These are phyloP conservation scores for Sweltsa coloradensis DNA, from an alignment of 1,140 invertebrate genomes.

Conservation along the genomic window DNA sequence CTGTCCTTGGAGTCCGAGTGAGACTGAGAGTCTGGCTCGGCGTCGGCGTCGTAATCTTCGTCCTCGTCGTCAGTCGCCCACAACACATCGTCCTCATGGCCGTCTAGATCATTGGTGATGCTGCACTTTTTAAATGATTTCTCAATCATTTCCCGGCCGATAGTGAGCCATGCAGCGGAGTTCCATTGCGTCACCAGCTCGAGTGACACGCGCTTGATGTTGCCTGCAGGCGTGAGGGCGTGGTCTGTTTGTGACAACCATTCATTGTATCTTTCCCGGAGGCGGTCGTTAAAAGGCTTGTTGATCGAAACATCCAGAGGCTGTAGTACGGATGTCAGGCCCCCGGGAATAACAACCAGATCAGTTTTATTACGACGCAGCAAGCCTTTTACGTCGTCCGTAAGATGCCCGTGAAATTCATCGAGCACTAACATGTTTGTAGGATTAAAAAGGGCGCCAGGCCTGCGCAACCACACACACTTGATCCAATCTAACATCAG, in stretches of 20 bases:
- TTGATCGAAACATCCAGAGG: constrained; percentile 24
- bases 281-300: constrained; percentile 20
- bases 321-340: constrained; percentile 21
- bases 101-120: too few species aligned
- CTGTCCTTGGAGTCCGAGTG: too few species aligned
- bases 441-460: constrained; percentile 8
- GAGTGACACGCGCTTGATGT: background rate
- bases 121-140: too few species aligned
- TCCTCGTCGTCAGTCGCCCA: too few species aligned
- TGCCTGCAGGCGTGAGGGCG: background rate
- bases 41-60: too few species aligned
- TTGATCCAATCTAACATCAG: constrained; percentile 11
- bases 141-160: too few species aligned
- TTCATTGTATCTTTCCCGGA: background rate
- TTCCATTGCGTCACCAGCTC: too few species aligned
- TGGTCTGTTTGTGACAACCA: constrained; percentile 2
- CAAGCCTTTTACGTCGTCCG: constrained; percentile 3
- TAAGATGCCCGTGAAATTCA: constrained; percentile 13
- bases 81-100: too few species aligned
- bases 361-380: constrained; percentile 6
- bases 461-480: constrained; percentile 12
- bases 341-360: constrained; percentile 17
- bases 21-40: too few species aligned
- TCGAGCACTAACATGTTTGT: constrained; percentile 10
- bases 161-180: too few species aligned